These are phyloP conservation scores for Nylanderia fulva DNA, from an alignment of 1,140 invertebrate species.

Conservation along the genomic window DNA sequence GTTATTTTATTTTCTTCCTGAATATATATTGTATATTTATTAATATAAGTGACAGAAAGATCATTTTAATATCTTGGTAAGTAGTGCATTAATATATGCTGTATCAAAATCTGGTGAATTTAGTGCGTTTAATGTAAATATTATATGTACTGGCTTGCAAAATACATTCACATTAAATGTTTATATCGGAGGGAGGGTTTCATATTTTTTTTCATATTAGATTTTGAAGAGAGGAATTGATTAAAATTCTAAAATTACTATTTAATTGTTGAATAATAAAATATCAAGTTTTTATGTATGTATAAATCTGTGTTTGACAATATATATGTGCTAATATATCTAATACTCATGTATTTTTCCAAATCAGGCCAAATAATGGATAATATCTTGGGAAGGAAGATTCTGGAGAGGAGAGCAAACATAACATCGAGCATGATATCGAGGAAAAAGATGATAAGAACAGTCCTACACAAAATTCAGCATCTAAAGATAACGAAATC, in stretches of 20 bases:
- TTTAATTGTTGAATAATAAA: background rate
- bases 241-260: background rate
- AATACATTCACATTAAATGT: background rate
- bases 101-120: background rate
- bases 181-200: no score
- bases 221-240: background rate
- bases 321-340: background rate
- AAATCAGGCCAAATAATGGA: conserved; percentile 70
- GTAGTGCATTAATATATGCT: background rate
- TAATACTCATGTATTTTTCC: background rate
- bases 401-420: conserved; percentile 76
- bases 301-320: conserved; percentile 2
- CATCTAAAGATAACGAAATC: conserved; percentile 61
- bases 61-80: background rate
- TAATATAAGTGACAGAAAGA: conserved; percentile 3
- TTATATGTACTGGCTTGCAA: background rate
- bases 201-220: no score
- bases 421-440: conserved; percentile 52
- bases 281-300: conserved; percentile 14
- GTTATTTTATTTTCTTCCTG: background rate
- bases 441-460: conserved; percentile 63
- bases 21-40: background rate
- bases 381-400: conserved; percentile 80
- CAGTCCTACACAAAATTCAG: conserved; percentile 53
- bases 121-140: background rate